Evolutionary conservation across 2,888 invertebrate genomes (phyloP).

Genomic region (Rhingia rostrata): DNA sequence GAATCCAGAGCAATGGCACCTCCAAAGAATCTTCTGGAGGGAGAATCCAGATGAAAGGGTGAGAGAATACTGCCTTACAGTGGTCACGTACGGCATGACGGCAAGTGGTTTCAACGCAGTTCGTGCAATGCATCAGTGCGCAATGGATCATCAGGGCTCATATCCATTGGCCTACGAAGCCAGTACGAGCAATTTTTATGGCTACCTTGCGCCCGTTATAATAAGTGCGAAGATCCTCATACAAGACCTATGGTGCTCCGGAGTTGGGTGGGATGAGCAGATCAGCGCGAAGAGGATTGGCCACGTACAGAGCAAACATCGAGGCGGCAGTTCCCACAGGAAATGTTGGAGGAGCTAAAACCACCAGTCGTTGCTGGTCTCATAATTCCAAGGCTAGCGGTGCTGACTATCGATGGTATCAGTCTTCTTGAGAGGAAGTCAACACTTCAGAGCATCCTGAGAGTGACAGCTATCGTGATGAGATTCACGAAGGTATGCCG

Average conservation of each 20-base stretch:
- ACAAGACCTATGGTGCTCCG: too few relatives aligned
- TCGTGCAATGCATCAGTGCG: slow-evolving; percentile 29
- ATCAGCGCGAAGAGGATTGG: not conserved
- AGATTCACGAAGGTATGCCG: not conserved
- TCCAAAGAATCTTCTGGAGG: slow-evolving; percentile 53
- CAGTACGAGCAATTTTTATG: not conserved
- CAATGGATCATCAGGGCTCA: slow-evolving; percentile 2
- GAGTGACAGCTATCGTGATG: not conserved
- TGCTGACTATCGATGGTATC: not conserved
- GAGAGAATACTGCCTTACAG: slow-evolving; percentile 41
- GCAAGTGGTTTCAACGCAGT: slow-evolving; percentile 41
- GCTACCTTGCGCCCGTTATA: too few relatives aligned
- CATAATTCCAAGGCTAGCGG: not conserved
- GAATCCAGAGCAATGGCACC: slow-evolving; percentile 29
- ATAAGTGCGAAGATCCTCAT: too few relatives aligned
- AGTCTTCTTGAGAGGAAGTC: not conserved
- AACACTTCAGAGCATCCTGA: not conserved
- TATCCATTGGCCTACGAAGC: slow-evolving; percentile 12
- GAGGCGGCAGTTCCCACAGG: too few relatives aligned
- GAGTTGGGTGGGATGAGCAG: too few relatives aligned
- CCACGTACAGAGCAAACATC: not conserved
- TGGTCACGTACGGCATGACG: slow-evolving; percentile 36
- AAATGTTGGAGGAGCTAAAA: not conserved
- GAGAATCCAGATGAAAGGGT: slow-evolving; percentile 1
- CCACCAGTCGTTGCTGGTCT: not conserved